Base-by-base conservation (phyloP, 2,888 invertebrate genomes). In the Epinotia nisella region DNA sequence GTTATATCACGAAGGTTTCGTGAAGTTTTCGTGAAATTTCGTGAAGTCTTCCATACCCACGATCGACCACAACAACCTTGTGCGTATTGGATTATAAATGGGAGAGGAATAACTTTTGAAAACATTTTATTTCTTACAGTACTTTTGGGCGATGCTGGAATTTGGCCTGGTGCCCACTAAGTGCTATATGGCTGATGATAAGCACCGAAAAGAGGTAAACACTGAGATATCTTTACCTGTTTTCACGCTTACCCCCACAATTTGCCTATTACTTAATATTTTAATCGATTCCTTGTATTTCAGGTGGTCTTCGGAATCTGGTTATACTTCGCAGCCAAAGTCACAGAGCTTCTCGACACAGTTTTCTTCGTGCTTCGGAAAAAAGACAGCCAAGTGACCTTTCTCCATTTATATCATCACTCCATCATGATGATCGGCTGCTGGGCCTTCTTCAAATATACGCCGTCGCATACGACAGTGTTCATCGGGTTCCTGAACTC, bases 321-420 rank as follows among this genome's bases (percentile, higher is more conserved):
- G 95, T 94, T 95, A 81, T 97, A 97, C 82, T 95, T 96, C 82
- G 93, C 95, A 70, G 97, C 97, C 1, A 97, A 97, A 88, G 89
- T 97, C 9, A 93, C 96, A 0, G 97, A 97, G 84, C 94, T 97
- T 0, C 81, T 97, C 59, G 97, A 97, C 82, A 97, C 97, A 0
- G 95, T 97, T 0, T 98, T 98, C 91, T 98, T 98, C 86, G 97
- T 98, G 3, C 86, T 98, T 78, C 94, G 98, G 61, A 98, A 98
- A 88, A 89, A 94, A 91, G 80, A 94, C 90, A 87, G 95, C 62
- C 98, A 98, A 88, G 96, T 98, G 0, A 96, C 97, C 0, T 97
- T 98, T 82, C 95, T 98, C 35, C 98, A 98, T 84, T 95, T 98
- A 1, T 98, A 98, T 83, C 98, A 98, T 86, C 98, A 98, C 83